Percentiles rank a stretch among this genome's conserved stretches.
Evolutionary conservation across 2,888 invertebrate genomes (phyloP).

Genomic region (Rosalia funebris): DNA sequence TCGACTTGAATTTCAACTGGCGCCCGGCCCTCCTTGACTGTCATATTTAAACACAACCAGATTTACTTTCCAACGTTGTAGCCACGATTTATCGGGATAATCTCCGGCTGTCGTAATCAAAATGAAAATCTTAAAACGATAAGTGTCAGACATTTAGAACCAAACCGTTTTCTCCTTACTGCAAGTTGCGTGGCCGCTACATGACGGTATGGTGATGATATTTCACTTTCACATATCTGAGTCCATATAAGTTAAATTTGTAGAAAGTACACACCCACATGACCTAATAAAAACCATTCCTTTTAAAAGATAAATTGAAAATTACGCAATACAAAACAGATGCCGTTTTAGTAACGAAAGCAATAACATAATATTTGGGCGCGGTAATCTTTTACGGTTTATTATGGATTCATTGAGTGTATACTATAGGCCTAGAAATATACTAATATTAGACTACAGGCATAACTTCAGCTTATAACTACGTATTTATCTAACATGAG

Average conservation of each 20-base stretch:
- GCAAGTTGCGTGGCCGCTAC: not conserved
- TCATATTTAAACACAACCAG: not conserved
- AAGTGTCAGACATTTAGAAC: constrained; percentile 7
- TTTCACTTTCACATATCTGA: constrained; percentile 41
- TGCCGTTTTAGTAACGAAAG: constrained; percentile 11
- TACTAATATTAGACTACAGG: too few species aligned
- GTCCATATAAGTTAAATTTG: constrained; percentile 35
- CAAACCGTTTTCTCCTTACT: constrained; percentile 6
- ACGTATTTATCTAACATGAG: too few species aligned
- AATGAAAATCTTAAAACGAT: not conserved
- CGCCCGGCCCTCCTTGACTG: too few species aligned
- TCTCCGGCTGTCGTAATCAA: not conserved
- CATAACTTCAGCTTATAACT: too few species aligned
- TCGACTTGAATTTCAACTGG: too few species aligned
- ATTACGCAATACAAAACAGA: constrained; percentile 34
- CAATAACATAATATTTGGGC: constrained; percentile 31
- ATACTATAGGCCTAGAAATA: too few species aligned
- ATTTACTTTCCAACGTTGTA: not conserved
- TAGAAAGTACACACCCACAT: constrained; percentile 41
- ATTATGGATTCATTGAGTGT: constrained; percentile 24
- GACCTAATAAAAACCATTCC: constrained; percentile 21
- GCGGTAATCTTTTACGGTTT: constrained; percentile 31
- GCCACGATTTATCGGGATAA: not conserved
- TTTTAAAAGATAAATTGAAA: constrained; percentile 27
- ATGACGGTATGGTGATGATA: constrained; percentile 31